These are phyloP conservation scores for Cavia porcellus DNA, from an alignment of 2,113 vertebrate genomes.

Conservation along the genomic window DNA sequence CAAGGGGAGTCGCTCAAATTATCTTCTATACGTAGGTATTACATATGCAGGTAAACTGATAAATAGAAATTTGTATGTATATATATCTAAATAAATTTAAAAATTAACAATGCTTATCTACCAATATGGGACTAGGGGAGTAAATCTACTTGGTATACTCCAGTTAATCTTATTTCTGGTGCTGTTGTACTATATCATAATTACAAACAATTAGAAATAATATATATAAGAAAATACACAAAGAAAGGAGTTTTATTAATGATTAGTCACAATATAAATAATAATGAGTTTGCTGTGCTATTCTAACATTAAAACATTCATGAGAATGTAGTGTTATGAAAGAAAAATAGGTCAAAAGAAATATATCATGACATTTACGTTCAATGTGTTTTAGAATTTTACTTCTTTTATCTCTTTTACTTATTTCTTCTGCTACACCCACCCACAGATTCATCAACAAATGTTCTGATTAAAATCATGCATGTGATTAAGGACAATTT, in stretches of 20 bases:
- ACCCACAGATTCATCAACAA: slow-evolving; percentile 55
- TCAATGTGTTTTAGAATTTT: slow-evolving; percentile 36
- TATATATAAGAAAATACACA: background rate
- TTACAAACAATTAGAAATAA: background rate
- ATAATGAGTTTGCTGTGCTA: background rate
- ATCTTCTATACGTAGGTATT: background rate
- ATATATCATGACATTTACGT: slow-evolving; percentile 17
- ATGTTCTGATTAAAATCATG: slow-evolving; percentile 50
- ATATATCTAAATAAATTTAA: background rate
- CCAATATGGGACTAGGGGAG: background rate
- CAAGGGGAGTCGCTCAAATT: too few relatives aligned
- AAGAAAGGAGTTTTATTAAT: background rate
- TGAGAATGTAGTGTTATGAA: background rate
- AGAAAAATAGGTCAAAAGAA: background rate
- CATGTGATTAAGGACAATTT: slow-evolving; percentile 11
- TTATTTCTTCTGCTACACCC: slow-evolving; percentile 48
- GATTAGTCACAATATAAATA: background rate
- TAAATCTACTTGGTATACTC: background rate
- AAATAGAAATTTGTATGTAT: background rate
- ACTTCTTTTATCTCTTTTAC: background rate
- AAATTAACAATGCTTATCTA: background rate
- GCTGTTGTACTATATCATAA: background rate
- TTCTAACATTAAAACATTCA: slow-evolving; percentile 4
- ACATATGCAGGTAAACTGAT: background rate
- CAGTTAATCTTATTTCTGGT: background rate